phyloP scores from a whole-genome alignment of 2,113 vertebrate genomes.

The Prinia subflava region DNA sequence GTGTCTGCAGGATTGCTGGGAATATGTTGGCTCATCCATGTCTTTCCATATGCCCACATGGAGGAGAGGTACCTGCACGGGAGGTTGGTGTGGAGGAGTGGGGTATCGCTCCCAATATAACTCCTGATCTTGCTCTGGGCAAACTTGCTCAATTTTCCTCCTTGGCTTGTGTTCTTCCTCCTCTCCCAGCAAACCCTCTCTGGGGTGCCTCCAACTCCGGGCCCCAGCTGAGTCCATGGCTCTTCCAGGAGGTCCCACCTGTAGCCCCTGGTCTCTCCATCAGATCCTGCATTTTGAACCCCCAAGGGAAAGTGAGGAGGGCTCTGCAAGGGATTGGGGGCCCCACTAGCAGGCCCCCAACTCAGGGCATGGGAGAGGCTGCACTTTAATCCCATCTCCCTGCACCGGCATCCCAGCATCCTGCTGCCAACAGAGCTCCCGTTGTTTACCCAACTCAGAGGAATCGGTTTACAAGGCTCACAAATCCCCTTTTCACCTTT shows the following conservation, averaged over 20 bases:
- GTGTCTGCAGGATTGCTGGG: neutral
- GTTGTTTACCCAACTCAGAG: constrained; percentile 72
- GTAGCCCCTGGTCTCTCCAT: fast-evolving
- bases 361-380: neutral
- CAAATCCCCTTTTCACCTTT: constrained; percentile 77
- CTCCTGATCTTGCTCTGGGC: neutral
- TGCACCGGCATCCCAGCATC: neutral
- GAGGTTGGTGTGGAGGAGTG: neutral
- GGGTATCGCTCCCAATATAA: fast-evolving
- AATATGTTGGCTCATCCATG: neutral
- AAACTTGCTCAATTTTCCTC: neutral
- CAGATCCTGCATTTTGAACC: neutral
- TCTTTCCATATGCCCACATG: neutral
- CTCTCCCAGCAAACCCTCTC: neutral
- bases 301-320: neutral
- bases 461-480: constrained; percentile 72
- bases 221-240: fast-evolving
- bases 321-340: neutral
- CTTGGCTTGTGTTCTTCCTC: neutral
- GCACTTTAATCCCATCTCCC: constrained; percentile 19
- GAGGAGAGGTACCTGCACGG: neutral
- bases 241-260: neutral
- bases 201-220: fast-evolving
- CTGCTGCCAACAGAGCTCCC: constrained; percentile 66
- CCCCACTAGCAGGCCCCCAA: neutral